These are phyloP conservation scores for Ditylenchus dipsaci DNA, from an alignment of 1,140 invertebrate species.

Conservation along the genomic window DNA sequence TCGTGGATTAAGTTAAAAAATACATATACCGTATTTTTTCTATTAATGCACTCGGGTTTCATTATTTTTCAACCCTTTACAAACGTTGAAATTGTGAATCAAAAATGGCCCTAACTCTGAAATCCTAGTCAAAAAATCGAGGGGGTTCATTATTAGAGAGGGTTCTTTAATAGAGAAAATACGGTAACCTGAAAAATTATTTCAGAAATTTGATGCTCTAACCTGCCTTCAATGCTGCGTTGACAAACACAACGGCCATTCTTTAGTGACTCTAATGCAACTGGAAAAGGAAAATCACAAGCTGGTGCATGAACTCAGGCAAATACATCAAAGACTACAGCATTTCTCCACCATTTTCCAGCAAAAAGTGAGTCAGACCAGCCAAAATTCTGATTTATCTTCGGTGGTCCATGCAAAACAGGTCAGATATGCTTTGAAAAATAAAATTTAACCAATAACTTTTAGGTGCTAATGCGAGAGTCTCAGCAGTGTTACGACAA, in stretches of 20 bases:
- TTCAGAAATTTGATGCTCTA: conserved; percentile 18
- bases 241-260: conserved; percentile 45
- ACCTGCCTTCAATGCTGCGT: conserved; percentile 49
- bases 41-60: too few species aligned
- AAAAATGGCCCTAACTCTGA: too few species aligned
- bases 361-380: neutral
- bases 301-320: conserved; percentile 24
- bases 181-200: too few species aligned
- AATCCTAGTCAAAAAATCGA: too few species aligned
- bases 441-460: neutral
- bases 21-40: too few species aligned
- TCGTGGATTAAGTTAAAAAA: too few species aligned
- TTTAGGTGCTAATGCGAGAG: conserved; percentile 21
- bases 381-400: neutral
- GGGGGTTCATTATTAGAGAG: too few species aligned
- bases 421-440: conserved; percentile 3
- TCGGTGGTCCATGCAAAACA: conserved; percentile 8
- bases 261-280: conserved; percentile 18
- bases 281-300: conserved; percentile 33
- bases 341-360: conserved; percentile 8
- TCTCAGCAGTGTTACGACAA: conserved; percentile 7
- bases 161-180: too few species aligned
- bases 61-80: too few species aligned
- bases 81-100: too few species aligned
- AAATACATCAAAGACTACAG: conserved; percentile 16